Percentiles rank a stretch among this genome's conserved stretches.
These are phyloP conservation scores for Uloborus plumipes DNA, from an alignment of 2,888 invertebrate species.

Conservation along the genomic window DNA sequence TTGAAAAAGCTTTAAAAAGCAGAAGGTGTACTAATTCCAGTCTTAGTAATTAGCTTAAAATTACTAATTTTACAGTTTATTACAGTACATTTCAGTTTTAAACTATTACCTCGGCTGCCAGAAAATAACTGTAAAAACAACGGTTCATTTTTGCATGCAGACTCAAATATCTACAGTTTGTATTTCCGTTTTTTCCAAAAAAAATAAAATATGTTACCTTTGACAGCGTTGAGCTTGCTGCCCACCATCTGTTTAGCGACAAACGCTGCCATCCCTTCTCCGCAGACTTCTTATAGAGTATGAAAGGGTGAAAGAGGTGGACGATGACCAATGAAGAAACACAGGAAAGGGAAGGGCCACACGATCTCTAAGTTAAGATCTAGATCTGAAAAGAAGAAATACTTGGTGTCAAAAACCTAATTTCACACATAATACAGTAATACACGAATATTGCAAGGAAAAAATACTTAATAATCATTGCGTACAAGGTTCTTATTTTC, in stretches of 20 bases:
- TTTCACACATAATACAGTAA: background rate
- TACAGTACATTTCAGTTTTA: too few species aligned
- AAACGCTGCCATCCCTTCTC: constrained; percentile 90
- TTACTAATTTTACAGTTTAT: too few species aligned
- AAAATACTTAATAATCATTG: too few species aligned
- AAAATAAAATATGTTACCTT: constrained; percentile 85
- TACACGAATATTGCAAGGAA: background rate
- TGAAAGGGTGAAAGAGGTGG: constrained; percentile 4
- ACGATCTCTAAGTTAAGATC: constrained; percentile 19
- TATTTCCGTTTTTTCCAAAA: too few species aligned
- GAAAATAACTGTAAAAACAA: too few species aligned
- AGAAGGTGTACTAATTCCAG: too few species aligned
- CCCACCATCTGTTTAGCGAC: constrained; percentile 99
- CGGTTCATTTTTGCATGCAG: too few species aligned
- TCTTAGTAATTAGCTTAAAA: too few species aligned
- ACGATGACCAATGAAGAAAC: constrained; percentile 41
- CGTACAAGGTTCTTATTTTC: too few species aligned
- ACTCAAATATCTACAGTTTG: too few species aligned
- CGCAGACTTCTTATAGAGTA: background rate
- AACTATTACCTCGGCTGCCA: too few species aligned
- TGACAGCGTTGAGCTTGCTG: constrained; percentile 97
- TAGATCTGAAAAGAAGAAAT: constrained; percentile 29
- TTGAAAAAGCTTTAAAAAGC: too few species aligned
- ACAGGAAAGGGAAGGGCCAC: constrained; percentile 23
- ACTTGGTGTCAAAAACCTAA: background rate